Conservation (phyloP, 2,888 invertebrate genomes). For the Melinopterus prodromus region DNA sequence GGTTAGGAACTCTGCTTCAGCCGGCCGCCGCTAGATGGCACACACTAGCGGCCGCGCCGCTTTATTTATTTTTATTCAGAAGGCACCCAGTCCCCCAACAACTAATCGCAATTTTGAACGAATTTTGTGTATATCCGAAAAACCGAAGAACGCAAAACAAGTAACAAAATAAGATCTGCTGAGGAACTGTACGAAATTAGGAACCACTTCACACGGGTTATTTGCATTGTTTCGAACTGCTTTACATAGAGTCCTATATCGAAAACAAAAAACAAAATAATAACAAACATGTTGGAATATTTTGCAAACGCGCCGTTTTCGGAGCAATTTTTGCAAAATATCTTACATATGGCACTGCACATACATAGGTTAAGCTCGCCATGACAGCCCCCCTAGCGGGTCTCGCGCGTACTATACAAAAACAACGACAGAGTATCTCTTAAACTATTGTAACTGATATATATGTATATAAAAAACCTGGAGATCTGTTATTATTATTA, state of each 20-base stretch:
- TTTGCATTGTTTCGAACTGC: constrained; percentile 53
- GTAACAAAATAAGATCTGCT: constrained; percentile 50
- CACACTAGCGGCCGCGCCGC: constrained; percentile 50
- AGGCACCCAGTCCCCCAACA: constrained; percentile 64
- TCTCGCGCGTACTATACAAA: constrained; percentile 45
- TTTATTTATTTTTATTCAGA: constrained; percentile 54
- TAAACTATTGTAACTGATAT: too few species aligned
- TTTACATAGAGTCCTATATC: constrained; percentile 54
- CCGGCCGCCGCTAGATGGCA: constrained; percentile 46
- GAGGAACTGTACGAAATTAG: constrained; percentile 60
- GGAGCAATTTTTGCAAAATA: constrained; percentile 34
- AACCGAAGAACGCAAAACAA: neutral
- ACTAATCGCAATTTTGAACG: constrained; percentile 48
- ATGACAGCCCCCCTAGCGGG: constrained; percentile 49
- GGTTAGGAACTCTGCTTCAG: constrained; percentile 61
- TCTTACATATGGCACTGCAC: constrained; percentile 57
- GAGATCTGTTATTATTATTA: constrained; percentile 37
- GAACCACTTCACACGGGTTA: constrained; percentile 59
- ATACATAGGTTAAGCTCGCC: constrained; percentile 53
- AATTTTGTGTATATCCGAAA: constrained; percentile 28
- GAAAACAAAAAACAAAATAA: constrained; percentile 40
- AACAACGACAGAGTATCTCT: constrained; percentile 49
- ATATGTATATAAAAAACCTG: constrained; percentile 49
- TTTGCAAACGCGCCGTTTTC: constrained; percentile 30
- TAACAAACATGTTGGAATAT: constrained; percentile 29